Percentiles rank a stretch among this genome's conserved stretches.
These are phyloP conservation scores for Xenopus borealis DNA, from an alignment of 2,113 vertebrate genomes.

Conservation along the genomic window DNA sequence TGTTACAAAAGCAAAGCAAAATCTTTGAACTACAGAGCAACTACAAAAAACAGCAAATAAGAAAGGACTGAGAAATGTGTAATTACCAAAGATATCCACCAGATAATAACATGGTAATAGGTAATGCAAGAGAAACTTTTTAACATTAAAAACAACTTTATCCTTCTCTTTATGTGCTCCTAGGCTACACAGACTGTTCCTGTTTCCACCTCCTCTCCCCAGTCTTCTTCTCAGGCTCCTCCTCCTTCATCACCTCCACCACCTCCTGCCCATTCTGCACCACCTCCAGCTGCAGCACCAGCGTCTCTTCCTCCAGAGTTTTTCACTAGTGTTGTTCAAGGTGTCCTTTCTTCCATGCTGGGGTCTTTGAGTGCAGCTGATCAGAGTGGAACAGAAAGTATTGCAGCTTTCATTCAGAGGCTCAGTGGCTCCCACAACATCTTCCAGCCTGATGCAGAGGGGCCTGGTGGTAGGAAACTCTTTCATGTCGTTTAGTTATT, in stretches of 20 bases:
- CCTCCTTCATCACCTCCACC: conserved; percentile 46
- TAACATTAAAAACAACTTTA: no score
- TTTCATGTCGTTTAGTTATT: background rate
- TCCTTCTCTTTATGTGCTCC: background rate
- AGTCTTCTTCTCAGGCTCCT: conserved; percentile 28
- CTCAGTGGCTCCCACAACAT: conserved; percentile 85
- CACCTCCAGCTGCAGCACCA: conserved; percentile 44
- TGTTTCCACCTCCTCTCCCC: background rate
- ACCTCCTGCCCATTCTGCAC: conserved; percentile 46
- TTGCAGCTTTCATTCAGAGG: conserved; percentile 87
- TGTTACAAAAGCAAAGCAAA: no score
- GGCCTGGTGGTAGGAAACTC: conserved; percentile 66
- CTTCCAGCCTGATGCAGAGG: conserved; percentile 78
- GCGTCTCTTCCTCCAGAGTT: conserved; percentile 80
- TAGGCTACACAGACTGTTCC: conserved; percentile 31
- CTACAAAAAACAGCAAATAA: no score
- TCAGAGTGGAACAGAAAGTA: conserved; percentile 83
- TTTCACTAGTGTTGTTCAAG: conserved; percentile 85
- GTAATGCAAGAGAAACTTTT: no score
- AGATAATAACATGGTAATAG: no score
- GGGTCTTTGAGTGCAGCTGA: conserved; percentile 82
- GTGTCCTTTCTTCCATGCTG: conserved; percentile 83
- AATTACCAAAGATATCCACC: no score
- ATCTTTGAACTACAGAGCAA: no score
- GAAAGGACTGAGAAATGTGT: no score